phyloP scores from a whole-genome alignment of 2,113 vertebrate genomes.

The Leptobrachium ailaonicum region DNA sequence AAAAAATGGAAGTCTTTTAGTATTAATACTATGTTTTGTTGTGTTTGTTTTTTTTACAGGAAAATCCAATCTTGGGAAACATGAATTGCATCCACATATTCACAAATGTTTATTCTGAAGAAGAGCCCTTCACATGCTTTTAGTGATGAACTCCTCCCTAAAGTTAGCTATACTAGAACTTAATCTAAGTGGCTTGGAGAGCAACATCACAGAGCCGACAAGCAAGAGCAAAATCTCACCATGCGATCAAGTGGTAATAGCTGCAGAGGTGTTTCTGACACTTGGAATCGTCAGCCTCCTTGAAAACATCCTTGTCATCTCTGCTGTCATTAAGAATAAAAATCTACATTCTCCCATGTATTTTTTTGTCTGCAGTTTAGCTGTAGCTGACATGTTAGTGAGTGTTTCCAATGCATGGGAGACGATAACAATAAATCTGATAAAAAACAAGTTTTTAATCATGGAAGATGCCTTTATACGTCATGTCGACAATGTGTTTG shows the following conservation, averaged over 20 bases:
- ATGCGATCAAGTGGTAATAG: slow-evolving; percentile 82
- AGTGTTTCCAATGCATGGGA: slow-evolving; percentile 94
- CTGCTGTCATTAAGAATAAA: slow-evolving; percentile 88
- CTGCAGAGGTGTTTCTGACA: slow-evolving; percentile 82
- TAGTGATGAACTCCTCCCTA: slow-evolving; percentile 66
- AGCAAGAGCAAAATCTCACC: slow-evolving; percentile 57
- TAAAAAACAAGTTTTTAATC: slow-evolving; percentile 82
- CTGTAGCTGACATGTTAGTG: slow-evolving; percentile 93
- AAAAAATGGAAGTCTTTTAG: too few species aligned
- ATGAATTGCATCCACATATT: slow-evolving; percentile 51
- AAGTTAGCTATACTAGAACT: slow-evolving; percentile 57
- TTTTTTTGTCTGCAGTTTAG: slow-evolving; percentile 92
- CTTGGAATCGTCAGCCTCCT: slow-evolving; percentile 90
- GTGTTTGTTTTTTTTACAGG: slow-evolving; percentile 41
- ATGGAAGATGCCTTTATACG: slow-evolving; percentile 85
- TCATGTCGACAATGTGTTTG: slow-evolving; percentile 91
- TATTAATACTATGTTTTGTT: too few species aligned
- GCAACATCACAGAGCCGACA: slow-evolving; percentile 57
- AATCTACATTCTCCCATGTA: slow-evolving; percentile 97
- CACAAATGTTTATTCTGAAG: slow-evolving; percentile 50
- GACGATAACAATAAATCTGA: slow-evolving; percentile 88
- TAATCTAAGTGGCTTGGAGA: slow-evolving; percentile 59
- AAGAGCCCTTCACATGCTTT: slow-evolving; percentile 50
- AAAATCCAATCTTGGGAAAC: slow-evolving; percentile 47
- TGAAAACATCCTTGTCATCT: slow-evolving; percentile 92